These are phyloP conservation scores for Tiaroga cobitis DNA, from an alignment of 2,797 vertebrate species.

Conservation along the genomic window DNA sequence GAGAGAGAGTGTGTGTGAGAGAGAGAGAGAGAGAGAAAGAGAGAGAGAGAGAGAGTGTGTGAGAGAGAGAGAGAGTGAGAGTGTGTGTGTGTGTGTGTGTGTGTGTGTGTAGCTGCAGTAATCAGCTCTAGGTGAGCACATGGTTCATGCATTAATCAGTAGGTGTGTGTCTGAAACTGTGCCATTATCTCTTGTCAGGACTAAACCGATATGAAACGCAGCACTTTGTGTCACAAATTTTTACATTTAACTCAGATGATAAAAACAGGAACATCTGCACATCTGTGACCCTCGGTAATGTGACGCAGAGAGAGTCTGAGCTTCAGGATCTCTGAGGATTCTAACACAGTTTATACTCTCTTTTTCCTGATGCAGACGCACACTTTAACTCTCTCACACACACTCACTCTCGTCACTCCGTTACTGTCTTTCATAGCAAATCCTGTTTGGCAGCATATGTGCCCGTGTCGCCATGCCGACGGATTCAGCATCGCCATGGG, in stretches of 20 bases:
- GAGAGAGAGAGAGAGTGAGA: neutral
- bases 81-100: neutral
- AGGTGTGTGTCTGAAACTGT: conserved; percentile 68
- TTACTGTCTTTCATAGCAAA: conserved; percentile 67
- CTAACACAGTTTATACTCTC: neutral
- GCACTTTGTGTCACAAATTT: conserved; percentile 82
- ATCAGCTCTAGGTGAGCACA: conserved; percentile 69
- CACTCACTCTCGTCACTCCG: neutral
- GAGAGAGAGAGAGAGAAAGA: neutral
- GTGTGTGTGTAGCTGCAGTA: neutral
- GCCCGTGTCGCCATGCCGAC: conserved; percentile 73
- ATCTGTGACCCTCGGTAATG: conserved; percentile 53
- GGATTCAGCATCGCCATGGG: conserved; percentile 77
- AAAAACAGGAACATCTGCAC: conserved; percentile 71
- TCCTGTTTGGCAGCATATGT: conserved; percentile 73
- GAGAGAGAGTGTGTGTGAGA: neutral
- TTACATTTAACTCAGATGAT: conserved; percentile 77
- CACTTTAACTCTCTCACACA: conserved; percentile 4
- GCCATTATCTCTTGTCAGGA: conserved; percentile 71
- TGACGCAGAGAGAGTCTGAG: neutral
- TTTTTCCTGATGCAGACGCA: neutral
- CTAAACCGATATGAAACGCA: conserved; percentile 79
- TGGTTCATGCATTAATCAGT: conserved; percentile 81
- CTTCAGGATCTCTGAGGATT: neutral
- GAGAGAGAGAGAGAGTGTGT: too few species aligned